A percentile compares a stretch with the other conserved stretches of the same genome.
phyloP scores from a whole-genome alignment of 2,888 invertebrate genomes.

The Sinodicranocentrus sp. region DNA sequence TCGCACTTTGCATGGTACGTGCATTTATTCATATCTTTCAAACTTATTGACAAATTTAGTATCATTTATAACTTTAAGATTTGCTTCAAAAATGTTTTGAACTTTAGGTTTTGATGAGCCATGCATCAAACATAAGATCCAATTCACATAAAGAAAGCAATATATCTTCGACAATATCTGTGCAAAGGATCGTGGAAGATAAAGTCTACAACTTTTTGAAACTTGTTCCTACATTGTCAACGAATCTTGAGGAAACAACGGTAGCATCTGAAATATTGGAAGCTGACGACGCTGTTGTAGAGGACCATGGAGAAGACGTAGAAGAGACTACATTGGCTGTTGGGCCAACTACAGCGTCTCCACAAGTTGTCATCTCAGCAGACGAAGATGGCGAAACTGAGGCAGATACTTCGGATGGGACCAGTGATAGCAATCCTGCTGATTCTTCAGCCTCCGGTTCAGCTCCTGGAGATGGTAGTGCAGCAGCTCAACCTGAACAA shows the following conservation, averaged over 20 bases:
- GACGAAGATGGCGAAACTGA: neutral
- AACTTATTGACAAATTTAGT: neutral
- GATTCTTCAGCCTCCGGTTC: neutral
- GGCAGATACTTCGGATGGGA: neutral
- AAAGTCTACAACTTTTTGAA: conserved; percentile 43
- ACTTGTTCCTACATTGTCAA: neutral
- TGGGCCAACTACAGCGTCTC: neutral
- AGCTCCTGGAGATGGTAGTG: neutral
- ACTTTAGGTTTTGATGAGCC: neutral
- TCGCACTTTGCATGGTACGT: conserved; percentile 11
- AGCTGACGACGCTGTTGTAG: conserved; percentile 15
- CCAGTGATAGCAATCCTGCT: neutral
- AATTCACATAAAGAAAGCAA: conserved; percentile 4
- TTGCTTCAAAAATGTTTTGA: neutral
- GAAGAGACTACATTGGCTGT: neutral
- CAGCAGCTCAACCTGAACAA: neutral
- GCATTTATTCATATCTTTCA: neutral
- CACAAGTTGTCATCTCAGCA: neutral
- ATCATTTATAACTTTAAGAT: neutral
- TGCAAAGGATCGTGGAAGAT: conserved; percentile 13
- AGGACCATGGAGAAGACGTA: conserved; percentile 24
- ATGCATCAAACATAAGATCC: neutral
- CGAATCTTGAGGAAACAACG: neutral
- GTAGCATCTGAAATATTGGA: neutral
- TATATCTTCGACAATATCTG: conserved; percentile 42